These are phyloP conservation scores for Alcedo quadribrachys DNA, from an alignment of 2,797 vertebrate species.

Conservation along the genomic window DNA sequence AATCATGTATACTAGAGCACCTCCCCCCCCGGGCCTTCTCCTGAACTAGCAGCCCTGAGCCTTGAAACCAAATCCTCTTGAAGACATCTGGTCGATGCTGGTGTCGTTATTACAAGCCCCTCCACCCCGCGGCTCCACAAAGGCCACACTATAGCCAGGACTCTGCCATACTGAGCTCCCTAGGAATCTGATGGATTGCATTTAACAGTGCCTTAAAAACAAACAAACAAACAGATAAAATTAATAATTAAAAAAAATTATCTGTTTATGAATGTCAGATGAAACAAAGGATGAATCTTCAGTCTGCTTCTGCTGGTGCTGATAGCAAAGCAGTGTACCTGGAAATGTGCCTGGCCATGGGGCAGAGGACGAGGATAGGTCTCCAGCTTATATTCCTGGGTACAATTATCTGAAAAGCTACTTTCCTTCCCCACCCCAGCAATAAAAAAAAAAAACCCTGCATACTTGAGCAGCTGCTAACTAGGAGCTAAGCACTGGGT, in stretches of 20 bases:
- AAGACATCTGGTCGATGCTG: constrained; percentile 38
- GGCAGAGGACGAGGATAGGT: background rate
- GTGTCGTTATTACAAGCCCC: constrained; percentile 23
- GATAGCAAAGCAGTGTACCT: background rate
- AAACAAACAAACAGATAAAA: background rate
- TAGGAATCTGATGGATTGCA: background rate
- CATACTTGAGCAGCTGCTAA: background rate
- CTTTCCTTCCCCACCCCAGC: background rate
- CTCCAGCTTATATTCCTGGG: background rate
- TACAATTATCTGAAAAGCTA: background rate
- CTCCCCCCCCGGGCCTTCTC: background rate
- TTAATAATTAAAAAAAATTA: too few relatives aligned
- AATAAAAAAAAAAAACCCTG: background rate
- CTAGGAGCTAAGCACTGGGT: background rate
- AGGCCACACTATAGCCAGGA: background rate
- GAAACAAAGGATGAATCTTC: background rate
- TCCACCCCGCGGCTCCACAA: background rate
- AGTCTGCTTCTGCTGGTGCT: background rate
- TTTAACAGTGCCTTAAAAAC: background rate
- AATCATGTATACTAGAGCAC: constrained; percentile 32
- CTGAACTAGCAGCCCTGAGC: background rate
- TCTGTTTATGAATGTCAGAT: background rate
- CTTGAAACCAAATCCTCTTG: constrained; percentile 39
- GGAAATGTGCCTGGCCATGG: fast-evolving
- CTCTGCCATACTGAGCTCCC: background rate